A percentile compares a stretch with the other conserved stretches of the same genome.
Evolutionary conservation across 2,113 vertebrate genomes (phyloP).

Genomic region (Hippocampus comes): DNA sequence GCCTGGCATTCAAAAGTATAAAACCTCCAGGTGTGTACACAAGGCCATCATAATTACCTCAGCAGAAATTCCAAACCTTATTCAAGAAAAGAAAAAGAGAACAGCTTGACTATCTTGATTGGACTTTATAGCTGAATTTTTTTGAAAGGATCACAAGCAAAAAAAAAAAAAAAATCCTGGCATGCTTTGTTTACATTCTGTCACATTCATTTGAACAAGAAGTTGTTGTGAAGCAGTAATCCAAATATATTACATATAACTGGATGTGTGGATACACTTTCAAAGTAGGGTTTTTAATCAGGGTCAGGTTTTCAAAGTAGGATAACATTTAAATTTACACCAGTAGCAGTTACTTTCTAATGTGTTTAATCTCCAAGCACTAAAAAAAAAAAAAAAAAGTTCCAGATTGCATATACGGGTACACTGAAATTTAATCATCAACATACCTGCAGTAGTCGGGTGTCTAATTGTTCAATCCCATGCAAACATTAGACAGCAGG

Average conservation of each 20-base stretch:
- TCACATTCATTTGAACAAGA: not conserved
- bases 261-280: too few species aligned
- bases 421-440: not conserved
- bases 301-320: too few species aligned
- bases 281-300: too few species aligned
- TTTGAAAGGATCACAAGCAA: conserved; percentile 13
- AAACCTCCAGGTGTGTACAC: conserved; percentile 17
- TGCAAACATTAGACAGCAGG: not conserved
- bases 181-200: not conserved
- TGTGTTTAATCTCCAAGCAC: not conserved
- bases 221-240: not conserved
- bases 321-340: too few species aligned
- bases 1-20: conserved; percentile 14
- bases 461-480: not conserved
- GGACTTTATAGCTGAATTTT: not conserved
- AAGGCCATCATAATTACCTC: conserved; percentile 10
- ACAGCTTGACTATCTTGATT: conserved; percentile 1
- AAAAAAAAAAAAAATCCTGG: not conserved
- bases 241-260: not conserved
- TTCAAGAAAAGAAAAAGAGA: not conserved
- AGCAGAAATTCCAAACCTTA: conserved; percentile 24
- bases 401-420: not conserved
- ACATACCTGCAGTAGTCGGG: not conserved
- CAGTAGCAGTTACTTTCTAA: not conserved
- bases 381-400: not conserved